Base-by-base conservation (phyloP, 2,113 vertebrate genomes). In the Australoheros scitulus region DNA sequence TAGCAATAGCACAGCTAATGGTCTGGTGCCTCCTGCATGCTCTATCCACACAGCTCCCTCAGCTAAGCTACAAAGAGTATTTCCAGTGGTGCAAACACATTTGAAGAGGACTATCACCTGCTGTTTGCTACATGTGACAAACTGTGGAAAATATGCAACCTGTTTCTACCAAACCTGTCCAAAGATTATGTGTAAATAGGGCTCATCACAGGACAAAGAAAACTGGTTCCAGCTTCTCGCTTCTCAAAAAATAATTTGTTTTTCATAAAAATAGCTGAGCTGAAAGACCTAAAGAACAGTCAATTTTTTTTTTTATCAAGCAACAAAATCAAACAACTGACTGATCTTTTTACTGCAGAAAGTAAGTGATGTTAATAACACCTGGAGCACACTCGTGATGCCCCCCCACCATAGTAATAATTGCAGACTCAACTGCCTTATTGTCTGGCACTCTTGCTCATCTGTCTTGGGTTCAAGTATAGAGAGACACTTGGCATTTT, bases 401-500 rank as follows among this genome's bases (percentile, higher is more conserved):
- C 17, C 65, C 6, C 24, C 3, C 22, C 64, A 72, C 10, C 65
- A 52, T 43, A 52, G 47, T 14, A 55, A 72, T 55, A 72, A 72
- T 55, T 72, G 52, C 1, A 72, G 26, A 26, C 47, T 9, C 17
- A 29, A 72, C 65, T 32, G 47, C 26, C 47, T 72, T 52, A 72
- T 32, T 72, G 24, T 72, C 52, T 72, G 65, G 68, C 68, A 72
- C 18, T 72, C 47, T 55, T 55, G 47, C 68, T 55, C 68, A 55
- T n/a, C 26, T 72, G 55, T 32, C 68, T 72, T 55, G 52, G 68
- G 52, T 72, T 72, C 47, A 32, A 72, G 68, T 72, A 72, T 20
- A 34, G 47, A 72, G 43, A 52, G 47, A 72, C 68, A 72, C 68
- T 55, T 55, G 32, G 68, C 68, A 72, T 55, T 72, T 72, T 72